These are phyloP conservation scores for Oscheius onirici DNA, from an alignment of 2,888 invertebrate genomes.

Conservation along the genomic window DNA sequence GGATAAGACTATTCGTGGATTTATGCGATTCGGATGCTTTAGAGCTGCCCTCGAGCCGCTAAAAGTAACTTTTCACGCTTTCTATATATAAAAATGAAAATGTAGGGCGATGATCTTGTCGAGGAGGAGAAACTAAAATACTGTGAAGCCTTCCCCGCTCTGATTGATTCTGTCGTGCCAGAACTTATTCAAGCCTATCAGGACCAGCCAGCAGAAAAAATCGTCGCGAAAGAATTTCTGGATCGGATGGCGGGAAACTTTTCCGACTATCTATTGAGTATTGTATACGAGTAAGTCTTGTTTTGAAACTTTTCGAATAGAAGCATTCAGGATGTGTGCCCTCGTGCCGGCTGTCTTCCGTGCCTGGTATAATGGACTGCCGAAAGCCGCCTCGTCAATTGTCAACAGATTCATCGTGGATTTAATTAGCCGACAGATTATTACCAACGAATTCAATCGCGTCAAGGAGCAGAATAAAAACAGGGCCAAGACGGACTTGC, in stretches of 20 bases:
- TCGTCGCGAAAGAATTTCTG: too few species aligned
- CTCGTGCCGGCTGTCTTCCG: constrained; percentile 73
- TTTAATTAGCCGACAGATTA: constrained; percentile 49
- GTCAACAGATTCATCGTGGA: constrained; percentile 66
- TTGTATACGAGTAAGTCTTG: constrained; percentile 24
- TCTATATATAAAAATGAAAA: not conserved
- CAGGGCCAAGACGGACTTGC: constrained; percentile 31
- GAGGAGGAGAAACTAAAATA: constrained; percentile 39
- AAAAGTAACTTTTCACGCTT: not conserved
- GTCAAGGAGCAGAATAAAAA: constrained; percentile 58
- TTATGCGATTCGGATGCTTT: constrained; percentile 5
- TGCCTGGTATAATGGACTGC: constrained; percentile 73
- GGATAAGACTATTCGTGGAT: not conserved
- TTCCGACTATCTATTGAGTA: constrained; percentile 15
- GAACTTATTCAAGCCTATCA: constrained; percentile 21
- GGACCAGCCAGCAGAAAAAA: not conserved
- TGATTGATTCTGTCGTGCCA: constrained; percentile 37
- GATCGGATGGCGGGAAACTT: too few species aligned
- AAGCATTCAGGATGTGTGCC: constrained; percentile 64
- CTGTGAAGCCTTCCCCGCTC: constrained; percentile 36
- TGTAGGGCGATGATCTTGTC: not conserved
- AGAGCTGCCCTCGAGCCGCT: constrained; percentile 34
- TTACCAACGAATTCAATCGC: constrained; percentile 70
- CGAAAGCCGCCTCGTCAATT: constrained; percentile 69
- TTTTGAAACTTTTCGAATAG: not conserved